These are phyloP conservation scores for Heliconius hewitsoni DNA, from an alignment of 1,140 invertebrate genomes.

Conservation along the genomic window DNA sequence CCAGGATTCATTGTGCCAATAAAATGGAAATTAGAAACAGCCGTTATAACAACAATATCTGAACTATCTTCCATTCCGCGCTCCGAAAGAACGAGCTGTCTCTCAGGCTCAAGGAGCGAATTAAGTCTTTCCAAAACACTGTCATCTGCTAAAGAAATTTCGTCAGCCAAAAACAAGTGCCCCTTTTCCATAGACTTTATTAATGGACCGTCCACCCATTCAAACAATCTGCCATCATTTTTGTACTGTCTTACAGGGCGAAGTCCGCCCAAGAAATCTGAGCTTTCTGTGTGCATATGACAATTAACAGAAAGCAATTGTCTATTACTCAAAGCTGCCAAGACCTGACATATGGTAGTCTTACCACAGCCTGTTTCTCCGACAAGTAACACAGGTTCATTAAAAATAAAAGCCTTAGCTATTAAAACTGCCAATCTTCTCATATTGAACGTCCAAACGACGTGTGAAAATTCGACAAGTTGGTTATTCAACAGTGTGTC, in stretches of 20 bases:
- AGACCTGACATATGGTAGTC: slow-evolving; percentile 96
- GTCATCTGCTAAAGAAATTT: slow-evolving; percentile 99
- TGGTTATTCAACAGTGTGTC: slow-evolving; percentile 84
- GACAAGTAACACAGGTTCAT: slow-evolving; percentile 97
- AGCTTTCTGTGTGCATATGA: slow-evolving; percentile 99
- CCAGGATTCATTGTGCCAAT: slow-evolving; percentile 99
- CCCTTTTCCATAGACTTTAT: slow-evolving; percentile 95
- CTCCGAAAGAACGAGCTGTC: slow-evolving; percentile 94
- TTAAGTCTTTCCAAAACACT: slow-evolving; percentile 99
- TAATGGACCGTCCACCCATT: slow-evolving; percentile 98
- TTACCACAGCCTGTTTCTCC: slow-evolving; percentile 99
- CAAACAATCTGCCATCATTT: slow-evolving; percentile 89
- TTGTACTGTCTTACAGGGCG: slow-evolving; percentile 91
- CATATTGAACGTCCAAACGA: slow-evolving; percentile 97
- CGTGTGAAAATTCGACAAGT: slow-evolving; percentile 85
- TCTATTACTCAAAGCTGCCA: slow-evolving; percentile 86
- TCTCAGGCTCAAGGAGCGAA: slow-evolving; percentile 96
- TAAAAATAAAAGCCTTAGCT: slow-evolving; percentile 93
- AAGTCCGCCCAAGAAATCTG: slow-evolving; percentile 98
- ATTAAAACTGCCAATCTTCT: slow-evolving; percentile 95
- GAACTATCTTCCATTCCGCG: slow-evolving; percentile 85
- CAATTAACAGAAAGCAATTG: slow-evolving; percentile 94
- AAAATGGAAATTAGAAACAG: slow-evolving; percentile 92
- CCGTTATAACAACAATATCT: slow-evolving; percentile 85
- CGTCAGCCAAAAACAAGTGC: slow-evolving; percentile 96